These are phyloP conservation scores for Ptyas mucosa DNA, from an alignment of 2,113 vertebrate species.

Conservation along the genomic window DNA sequence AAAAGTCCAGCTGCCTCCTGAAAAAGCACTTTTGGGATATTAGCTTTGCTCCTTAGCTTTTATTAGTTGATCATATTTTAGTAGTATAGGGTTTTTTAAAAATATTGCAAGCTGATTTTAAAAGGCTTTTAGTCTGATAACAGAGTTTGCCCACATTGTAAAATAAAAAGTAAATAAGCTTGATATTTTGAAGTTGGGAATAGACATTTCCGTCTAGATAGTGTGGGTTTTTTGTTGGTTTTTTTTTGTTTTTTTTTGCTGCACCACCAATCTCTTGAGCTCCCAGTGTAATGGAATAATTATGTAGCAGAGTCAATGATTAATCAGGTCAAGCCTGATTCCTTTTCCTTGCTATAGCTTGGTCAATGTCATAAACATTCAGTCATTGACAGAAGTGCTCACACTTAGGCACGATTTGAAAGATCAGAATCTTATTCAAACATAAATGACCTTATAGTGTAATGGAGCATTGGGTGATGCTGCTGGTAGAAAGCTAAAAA, in stretches of 20 bases:
- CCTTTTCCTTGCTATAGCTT: not conserved
- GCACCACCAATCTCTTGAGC: not conserved
- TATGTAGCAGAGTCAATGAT: constrained; percentile 7
- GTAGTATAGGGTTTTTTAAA: not conserved
- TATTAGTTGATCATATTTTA: not conserved
- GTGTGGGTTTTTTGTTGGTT: not conserved
- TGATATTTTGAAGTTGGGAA: not conserved
- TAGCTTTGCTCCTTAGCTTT: not conserved
- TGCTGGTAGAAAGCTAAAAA: not conserved
- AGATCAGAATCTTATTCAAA: constrained; percentile 50
- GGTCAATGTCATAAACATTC: constrained; percentile 15
- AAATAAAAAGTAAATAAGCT: not conserved
- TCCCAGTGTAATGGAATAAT: not conserved
- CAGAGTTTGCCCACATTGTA: not conserved
- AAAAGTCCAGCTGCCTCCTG: too few relatives aligned
- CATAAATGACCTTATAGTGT: constrained; percentile 40
- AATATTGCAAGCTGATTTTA: not conserved
- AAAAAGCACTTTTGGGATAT: not conserved
- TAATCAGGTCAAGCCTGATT: not conserved
- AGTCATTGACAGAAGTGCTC: not conserved
- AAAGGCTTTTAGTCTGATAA: not conserved
- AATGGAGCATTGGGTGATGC: not conserved
- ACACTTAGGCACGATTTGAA: constrained; percentile 19
- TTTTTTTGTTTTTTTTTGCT: not conserved
- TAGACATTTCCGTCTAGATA: not conserved